phyloP scores from a whole-genome alignment of 2,888 invertebrate genomes.

The Serrognathus titanus region DNA sequence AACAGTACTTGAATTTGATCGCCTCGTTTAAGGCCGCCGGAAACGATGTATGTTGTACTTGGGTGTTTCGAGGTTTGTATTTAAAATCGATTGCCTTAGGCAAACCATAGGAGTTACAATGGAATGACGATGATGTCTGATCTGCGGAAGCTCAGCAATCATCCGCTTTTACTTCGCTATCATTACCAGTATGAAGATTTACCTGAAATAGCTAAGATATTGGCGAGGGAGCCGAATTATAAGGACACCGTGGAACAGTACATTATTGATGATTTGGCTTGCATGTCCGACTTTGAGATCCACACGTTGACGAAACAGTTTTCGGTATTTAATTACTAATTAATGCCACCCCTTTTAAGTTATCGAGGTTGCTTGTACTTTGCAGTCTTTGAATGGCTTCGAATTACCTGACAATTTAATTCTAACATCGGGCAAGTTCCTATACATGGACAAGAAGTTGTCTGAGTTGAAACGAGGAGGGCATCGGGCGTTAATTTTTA shows the following conservation, averaged over 20 bases:
- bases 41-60: constrained; percentile 50
- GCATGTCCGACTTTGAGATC: constrained; percentile 90
- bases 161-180: constrained; percentile 79
- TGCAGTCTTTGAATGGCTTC: constrained; percentile 59
- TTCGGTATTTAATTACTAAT: constrained; percentile 47
- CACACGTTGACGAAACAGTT: constrained; percentile 71
- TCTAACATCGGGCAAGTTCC: constrained; percentile 83
- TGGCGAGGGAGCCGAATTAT: constrained; percentile 65
- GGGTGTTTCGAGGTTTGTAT: no score
- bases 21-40: constrained; percentile 63
- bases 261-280: constrained; percentile 81
- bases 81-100: constrained; percentile 5
- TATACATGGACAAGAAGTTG: constrained; percentile 72
- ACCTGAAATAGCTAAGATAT: constrained; percentile 64
- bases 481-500: constrained; percentile 87
- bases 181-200: constrained; percentile 66
- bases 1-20: constrained; percentile 72
- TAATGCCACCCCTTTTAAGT: not conserved
- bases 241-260: constrained; percentile 76
- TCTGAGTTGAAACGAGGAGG: constrained; percentile 69
- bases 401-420: constrained; percentile 68
- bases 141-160: constrained; percentile 90
- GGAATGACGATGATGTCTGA: constrained; percentile 88
- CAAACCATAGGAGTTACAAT: constrained; percentile 55
- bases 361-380: no score